Conservation (phyloP, 2,113 vertebrate species). For the Pterophyllum scalare region DNA sequence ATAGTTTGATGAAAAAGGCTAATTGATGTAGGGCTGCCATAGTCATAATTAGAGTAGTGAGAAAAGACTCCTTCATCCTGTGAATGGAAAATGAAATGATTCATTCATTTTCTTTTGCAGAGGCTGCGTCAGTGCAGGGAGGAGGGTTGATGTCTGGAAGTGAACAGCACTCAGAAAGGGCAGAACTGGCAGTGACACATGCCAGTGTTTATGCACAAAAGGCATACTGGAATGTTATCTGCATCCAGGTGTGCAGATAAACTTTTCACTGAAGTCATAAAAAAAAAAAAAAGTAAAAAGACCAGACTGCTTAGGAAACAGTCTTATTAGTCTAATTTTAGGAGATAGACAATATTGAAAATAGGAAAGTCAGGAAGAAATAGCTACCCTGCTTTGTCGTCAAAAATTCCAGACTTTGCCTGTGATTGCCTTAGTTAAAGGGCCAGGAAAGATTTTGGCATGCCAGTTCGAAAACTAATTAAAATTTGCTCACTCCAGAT, state of each 20-base stretch:
- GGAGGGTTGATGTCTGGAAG: conserved; percentile 31
- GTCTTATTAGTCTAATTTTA: too few relatives aligned
- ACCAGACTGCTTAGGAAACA: conserved; percentile 1
- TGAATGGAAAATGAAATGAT: conserved; percentile 24
- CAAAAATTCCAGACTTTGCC: not conserved
- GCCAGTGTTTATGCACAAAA: conserved; percentile 62
- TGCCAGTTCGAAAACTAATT: not conserved
- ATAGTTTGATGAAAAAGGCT: not conserved
- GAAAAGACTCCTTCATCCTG: not conserved
- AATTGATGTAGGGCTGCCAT: not conserved
- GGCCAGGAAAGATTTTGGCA: not conserved
- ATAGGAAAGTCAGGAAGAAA: too few relatives aligned
- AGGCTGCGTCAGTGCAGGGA: conserved; percentile 5
- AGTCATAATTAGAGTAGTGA: not conserved
- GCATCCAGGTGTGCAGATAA: conserved; percentile 50
- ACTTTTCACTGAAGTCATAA: conserved; percentile 52
- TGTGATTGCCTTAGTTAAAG: not conserved
- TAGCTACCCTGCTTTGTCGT: not conserved
- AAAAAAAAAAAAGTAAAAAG: not conserved
- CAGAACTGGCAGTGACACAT: conserved; percentile 33
- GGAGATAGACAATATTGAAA: too few relatives aligned
- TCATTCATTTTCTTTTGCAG: conserved; percentile 7
- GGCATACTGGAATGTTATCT: conserved; percentile 47
- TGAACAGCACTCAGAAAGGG: conserved; percentile 33
- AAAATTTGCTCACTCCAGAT: not conserved